phyloP scores from a whole-genome alignment of 2,888 invertebrate species.

The Ectobius pallidus region DNA sequence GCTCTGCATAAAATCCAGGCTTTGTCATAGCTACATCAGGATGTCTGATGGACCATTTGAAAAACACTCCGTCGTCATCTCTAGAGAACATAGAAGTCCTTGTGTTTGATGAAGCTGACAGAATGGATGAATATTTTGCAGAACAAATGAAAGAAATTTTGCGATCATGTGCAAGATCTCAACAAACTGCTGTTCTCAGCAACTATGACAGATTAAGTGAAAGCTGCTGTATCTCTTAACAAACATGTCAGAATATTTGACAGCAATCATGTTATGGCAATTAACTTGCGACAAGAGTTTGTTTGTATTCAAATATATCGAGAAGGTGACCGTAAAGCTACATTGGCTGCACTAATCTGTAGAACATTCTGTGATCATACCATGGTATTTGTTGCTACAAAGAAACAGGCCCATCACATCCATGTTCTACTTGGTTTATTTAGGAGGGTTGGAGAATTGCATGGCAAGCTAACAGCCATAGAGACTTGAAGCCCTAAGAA shows the following conservation, averaged over 20 bases:
- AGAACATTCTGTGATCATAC: slow-evolving; percentile 90
- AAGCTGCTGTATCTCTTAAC: slow-evolving; percentile 89
- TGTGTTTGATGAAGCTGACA: slow-evolving; percentile 79
- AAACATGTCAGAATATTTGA: slow-evolving; percentile 95
- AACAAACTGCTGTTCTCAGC: slow-evolving; percentile 99
- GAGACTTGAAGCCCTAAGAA: slow-evolving; percentile 84
- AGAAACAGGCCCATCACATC: slow-evolving; percentile 91
- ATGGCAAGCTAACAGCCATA: slow-evolving; percentile 96
- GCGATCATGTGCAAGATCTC: slow-evolving; percentile 83
- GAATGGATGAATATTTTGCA: slow-evolving; percentile 95
- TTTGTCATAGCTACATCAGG: slow-evolving; percentile 98
- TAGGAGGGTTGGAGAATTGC: slow-evolving; percentile 86
- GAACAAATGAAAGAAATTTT: slow-evolving; percentile 99
- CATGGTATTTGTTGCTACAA: slow-evolving; percentile 97
- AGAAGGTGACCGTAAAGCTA: slow-evolving; percentile 91
- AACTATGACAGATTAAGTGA: slow-evolving; percentile 98
- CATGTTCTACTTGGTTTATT: slow-evolving; percentile 90
- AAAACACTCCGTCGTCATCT: slow-evolving; percentile 91
- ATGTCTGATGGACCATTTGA: slow-evolving; percentile 94
- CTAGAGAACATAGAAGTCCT: slow-evolving; percentile 90
- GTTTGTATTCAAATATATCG: slow-evolving; percentile 77
- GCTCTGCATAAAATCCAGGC: slow-evolving; percentile 91
- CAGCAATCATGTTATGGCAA: slow-evolving; percentile 94
- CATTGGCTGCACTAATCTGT: slow-evolving; percentile 80
- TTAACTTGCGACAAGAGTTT: slow-evolving; percentile 95